A percentile compares a stretch with the other conserved stretches of the same genome.
These are phyloP conservation scores for Strix uralensis DNA, from an alignment of 2,113 vertebrate genomes.

Conservation along the genomic window DNA sequence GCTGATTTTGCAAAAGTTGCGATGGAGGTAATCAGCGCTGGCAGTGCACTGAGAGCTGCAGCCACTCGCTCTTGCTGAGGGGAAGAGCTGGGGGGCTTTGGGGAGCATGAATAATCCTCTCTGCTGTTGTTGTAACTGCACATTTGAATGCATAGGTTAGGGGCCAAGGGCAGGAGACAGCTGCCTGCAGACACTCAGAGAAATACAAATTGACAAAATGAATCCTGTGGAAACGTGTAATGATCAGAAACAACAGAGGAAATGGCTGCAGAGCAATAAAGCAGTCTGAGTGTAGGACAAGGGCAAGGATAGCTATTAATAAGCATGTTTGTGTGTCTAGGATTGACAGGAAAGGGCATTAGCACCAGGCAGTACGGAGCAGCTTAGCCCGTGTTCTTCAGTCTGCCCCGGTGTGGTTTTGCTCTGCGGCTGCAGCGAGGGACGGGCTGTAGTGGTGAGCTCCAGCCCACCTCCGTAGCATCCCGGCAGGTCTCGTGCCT, in stretches of 20 bases:
- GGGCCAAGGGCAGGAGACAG: not conserved
- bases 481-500: not conserved
- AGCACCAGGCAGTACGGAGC: not conserved
- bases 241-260: not conserved
- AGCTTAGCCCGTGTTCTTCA: not conserved
- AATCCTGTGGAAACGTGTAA: not conserved
- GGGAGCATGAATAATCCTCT: not conserved
- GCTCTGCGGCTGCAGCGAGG: not conserved
- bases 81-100: not conserved
- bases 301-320: not conserved
- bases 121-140: not conserved
- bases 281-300: not conserved
- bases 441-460: not conserved
- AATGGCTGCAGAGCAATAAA: not conserved
- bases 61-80: not conserved
- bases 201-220: not conserved
- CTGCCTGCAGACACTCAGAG: not conserved
- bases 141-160: not conserved
- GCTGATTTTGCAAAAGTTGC: not conserved
- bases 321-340: not conserved
- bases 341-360: not conserved
- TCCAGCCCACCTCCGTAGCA: not conserved
- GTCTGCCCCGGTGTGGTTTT: not conserved
- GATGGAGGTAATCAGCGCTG: not conserved
- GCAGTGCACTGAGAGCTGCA: not conserved